Percentiles rank a stretch among this genome's conserved stretches.
Conservation (phyloP, 2,888 invertebrate species). For the Eupithecia abbreviata region DNA sequence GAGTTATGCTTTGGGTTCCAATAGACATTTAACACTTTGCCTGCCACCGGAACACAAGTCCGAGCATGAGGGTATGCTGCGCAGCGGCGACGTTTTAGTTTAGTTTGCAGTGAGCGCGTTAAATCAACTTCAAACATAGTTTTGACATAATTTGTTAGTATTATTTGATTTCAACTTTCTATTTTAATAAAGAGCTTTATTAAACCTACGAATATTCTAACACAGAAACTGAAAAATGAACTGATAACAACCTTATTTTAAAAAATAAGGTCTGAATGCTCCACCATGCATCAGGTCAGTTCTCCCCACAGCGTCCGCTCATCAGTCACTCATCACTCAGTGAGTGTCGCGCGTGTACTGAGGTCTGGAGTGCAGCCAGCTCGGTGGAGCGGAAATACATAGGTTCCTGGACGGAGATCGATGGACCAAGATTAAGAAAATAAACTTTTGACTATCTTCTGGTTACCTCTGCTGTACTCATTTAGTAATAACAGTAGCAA, state of each 20-base stretch:
- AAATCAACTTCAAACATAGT: too few species aligned
- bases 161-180: background rate
- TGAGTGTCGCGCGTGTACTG: background rate
- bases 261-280: background rate
- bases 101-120: too few species aligned
- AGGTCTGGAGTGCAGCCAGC: conserved; percentile 4
- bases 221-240: background rate
- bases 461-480: too few species aligned
- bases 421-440: background rate
- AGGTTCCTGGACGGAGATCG: background rate
- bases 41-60: too few species aligned
- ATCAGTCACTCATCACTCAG: too few species aligned
- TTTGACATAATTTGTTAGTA: too few species aligned
- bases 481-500: too few species aligned
- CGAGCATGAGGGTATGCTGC: too few species aligned
- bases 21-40: too few species aligned
- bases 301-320: background rate
- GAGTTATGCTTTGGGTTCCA: too few species aligned
- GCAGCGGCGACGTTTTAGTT: too few species aligned
- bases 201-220: background rate
- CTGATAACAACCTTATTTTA: background rate
- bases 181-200: background rate
- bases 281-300: background rate
- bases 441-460: too few species aligned
- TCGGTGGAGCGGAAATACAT: background rate